Evolutionary conservation across 2,797 vertebrate genomes (phyloP).

Genomic region (Enteromius anoplus): DNA sequence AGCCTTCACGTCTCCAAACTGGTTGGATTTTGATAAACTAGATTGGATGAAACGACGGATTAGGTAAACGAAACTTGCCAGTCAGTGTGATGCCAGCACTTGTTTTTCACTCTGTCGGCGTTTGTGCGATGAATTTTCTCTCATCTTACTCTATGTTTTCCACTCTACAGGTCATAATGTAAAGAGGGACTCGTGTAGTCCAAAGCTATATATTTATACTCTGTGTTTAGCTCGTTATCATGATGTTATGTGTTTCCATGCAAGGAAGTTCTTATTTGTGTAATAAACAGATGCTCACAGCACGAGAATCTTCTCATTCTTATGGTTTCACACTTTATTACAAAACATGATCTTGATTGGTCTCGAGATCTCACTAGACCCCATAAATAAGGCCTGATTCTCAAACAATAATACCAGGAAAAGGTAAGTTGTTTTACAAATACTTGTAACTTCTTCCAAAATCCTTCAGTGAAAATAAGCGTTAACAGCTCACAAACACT

Average conservation of each 20-base stretch:
- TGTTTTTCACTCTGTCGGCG: conserved; percentile 21
- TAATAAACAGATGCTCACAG: conserved; percentile 55
- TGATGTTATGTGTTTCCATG: conserved; percentile 62
- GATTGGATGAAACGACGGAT: background rate
- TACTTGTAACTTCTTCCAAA: too few relatives aligned
- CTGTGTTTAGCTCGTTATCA: conserved; percentile 63
- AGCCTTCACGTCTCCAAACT: background rate
- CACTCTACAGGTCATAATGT: conserved; percentile 8
- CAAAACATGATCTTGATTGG: background rate
- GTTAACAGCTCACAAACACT: too few relatives aligned
- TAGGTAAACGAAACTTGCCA: background rate
- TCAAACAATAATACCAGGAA: background rate
- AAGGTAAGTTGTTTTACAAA: too few relatives aligned
- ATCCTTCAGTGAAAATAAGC: too few relatives aligned
- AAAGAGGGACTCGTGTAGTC: conserved; percentile 58
- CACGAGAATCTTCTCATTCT: background rate
- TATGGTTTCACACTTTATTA: background rate
- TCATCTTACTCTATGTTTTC: conserved; percentile 16
- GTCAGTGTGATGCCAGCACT: background rate
- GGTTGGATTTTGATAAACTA: background rate
- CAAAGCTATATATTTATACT: conserved; percentile 80
- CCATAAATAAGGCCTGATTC: background rate
- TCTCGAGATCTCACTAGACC: background rate
- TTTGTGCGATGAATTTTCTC: conserved; percentile 33
- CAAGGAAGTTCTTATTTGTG: conserved; percentile 46